Conservation (phyloP, 2,797 vertebrate species). For the Sylvilagus floridanus region DNA sequence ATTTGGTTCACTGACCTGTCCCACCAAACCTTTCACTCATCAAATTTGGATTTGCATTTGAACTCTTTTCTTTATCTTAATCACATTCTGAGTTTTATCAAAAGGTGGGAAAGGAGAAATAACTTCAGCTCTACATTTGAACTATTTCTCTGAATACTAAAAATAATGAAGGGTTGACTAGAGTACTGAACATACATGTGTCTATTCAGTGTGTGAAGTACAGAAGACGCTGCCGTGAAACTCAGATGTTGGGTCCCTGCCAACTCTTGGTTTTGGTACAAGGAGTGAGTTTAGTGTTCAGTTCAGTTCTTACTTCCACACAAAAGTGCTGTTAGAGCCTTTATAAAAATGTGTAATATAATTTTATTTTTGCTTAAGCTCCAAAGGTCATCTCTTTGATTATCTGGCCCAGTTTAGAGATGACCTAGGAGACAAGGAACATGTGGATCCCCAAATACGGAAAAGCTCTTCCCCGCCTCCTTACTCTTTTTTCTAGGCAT, state of each 20-base stretch:
- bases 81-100: background rate
- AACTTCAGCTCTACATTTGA: background rate
- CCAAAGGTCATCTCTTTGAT: slow-evolving; percentile 34
- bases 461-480: slow-evolving; percentile 75
- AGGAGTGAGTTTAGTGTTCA: background rate
- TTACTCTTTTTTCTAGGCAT: slow-evolving; percentile 85
- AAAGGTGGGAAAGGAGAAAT: background rate
- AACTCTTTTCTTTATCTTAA: background rate
- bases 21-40: background rate
- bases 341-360: background rate
- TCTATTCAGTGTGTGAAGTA: background rate
- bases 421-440: slow-evolving; percentile 53
- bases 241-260: background rate
- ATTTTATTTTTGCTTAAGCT: background rate
- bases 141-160: background rate
- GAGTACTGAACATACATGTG: background rate
- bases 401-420: slow-evolving; percentile 33
- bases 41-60: background rate
- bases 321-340: background rate
- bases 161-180: background rate
- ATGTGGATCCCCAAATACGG: slow-evolving; percentile 69
- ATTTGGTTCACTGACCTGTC: background rate
- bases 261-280: background rate
- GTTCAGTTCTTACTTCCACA: background rate
- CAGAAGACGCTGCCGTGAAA: background rate